These are phyloP conservation scores for Boloria selene DNA, from an alignment of 2,888 invertebrate species.

Conservation along the genomic window DNA sequence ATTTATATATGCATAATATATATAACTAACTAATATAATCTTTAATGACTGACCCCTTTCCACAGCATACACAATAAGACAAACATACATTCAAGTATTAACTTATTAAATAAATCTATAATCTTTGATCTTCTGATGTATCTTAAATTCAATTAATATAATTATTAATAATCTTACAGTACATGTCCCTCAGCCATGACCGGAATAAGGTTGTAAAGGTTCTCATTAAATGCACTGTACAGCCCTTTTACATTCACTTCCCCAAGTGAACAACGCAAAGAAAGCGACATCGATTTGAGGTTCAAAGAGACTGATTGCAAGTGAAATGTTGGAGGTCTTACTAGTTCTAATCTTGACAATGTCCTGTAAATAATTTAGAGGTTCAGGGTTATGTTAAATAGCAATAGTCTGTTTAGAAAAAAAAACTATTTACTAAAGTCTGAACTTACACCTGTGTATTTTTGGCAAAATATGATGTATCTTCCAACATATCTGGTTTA, in stretches of 20 bases:
- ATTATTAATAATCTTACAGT: conserved; percentile 61
- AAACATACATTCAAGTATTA: too few species aligned
- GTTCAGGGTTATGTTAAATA: too few species aligned
- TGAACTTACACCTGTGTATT: conserved; percentile 82
- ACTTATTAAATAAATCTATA: too few species aligned
- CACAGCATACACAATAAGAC: too few species aligned
- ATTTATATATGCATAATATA: too few species aligned
- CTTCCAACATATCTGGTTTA: conserved; percentile 73
- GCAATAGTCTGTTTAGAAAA: too few species aligned
- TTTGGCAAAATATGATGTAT: conserved; percentile 79
- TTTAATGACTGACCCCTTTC: too few species aligned
- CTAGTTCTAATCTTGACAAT: conserved; percentile 65
- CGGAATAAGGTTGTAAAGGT: conserved; percentile 74
- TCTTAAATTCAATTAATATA: conserved; percentile 11
- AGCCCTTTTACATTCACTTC: conserved; percentile 72
- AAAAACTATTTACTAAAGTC: too few species aligned
- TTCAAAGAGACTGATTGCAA: conserved; percentile 67
- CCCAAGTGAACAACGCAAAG: conserved; percentile 68
- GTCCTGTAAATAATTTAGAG: conserved; percentile 53
- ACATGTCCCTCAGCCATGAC: conserved; percentile 77
- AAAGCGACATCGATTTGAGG: conserved; percentile 69
- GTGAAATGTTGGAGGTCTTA: conserved; percentile 72
- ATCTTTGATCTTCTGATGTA: too few species aligned
- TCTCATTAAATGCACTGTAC: conserved; percentile 76
- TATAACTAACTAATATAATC: too few species aligned